phyloP scores from a whole-genome alignment of 2,888 invertebrate species.

The Campoplex capitator region DNA sequence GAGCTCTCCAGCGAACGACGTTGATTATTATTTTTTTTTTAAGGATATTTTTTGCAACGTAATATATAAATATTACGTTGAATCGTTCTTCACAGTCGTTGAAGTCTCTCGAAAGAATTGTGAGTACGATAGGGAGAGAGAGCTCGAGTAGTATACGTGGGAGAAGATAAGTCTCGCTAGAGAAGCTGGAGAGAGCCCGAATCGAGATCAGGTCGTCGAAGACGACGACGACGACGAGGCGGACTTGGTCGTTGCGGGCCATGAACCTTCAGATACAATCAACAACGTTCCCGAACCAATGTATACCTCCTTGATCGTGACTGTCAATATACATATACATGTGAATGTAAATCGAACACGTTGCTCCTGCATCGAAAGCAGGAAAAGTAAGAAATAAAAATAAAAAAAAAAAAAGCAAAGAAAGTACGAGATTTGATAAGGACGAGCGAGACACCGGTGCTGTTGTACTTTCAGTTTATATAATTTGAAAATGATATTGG shows the following conservation, averaged over 20 bases:
- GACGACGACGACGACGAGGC: constrained; percentile 27
- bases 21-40: too few species aligned
- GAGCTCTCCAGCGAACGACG: too few species aligned
- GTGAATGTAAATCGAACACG: constrained; percentile 31
- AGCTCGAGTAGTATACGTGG: constrained; percentile 14
- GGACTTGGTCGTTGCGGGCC: constrained; percentile 49
- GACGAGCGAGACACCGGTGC: background rate
- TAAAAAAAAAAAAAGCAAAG: background rate
- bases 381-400: background rate
- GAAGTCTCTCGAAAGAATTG: background rate
- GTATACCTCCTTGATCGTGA: constrained; percentile 47
- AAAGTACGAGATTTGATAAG: background rate
- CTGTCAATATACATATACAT: constrained; percentile 36
- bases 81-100: background rate
- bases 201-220: constrained; percentile 65
- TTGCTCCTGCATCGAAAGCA: constrained; percentile 11
- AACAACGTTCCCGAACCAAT: constrained; percentile 40
- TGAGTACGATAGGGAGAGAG: constrained; percentile 13
- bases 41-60: too few species aligned
- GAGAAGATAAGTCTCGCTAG: constrained; percentile 42
- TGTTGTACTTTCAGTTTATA: background rate
- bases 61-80: background rate
- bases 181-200: constrained; percentile 43
- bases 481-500: too few species aligned
- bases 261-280: constrained; percentile 65